phyloP scores from a whole-genome alignment of 2,113 vertebrate genomes.

The Phyllostomus discolor region DNA sequence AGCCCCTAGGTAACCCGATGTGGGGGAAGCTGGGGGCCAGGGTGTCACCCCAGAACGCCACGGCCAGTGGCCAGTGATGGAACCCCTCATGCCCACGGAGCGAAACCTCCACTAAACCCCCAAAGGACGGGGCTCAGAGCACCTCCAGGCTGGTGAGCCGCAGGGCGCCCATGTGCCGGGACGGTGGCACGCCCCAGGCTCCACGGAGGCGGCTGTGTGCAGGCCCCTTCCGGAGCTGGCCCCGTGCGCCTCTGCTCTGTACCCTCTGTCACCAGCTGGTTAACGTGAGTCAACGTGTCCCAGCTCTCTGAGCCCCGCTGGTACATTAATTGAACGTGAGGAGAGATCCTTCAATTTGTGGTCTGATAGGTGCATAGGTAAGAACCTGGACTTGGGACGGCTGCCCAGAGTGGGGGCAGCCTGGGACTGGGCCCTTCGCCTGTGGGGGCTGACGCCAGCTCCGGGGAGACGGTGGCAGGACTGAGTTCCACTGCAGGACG shows the following conservation, averaged over 20 bases:
- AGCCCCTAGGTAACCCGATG: not conserved
- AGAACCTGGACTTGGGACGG: not conserved
- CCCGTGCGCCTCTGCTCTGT: not conserved
- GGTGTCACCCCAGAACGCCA: not conserved
- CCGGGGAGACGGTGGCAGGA: not conserved
- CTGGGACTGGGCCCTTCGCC: not conserved
- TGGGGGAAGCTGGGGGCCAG: not conserved
- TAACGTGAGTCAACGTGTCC: not conserved
- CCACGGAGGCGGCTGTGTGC: not conserved
- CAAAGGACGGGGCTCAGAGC: not conserved
- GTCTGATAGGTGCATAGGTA: no score
- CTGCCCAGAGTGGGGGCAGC: no score
- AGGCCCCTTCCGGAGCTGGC: not conserved
- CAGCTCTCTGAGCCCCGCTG: not conserved
- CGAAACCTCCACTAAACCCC: not conserved
- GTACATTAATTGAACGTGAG: not conserved
- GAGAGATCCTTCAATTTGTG: not conserved
- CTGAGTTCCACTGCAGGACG: not conserved
- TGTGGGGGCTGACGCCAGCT: not conserved
- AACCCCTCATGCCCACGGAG: not conserved
- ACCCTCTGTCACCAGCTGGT: not conserved
- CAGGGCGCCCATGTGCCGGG: not conserved
- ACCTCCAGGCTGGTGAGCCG: not conserved
- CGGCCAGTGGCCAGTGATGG: not conserved
- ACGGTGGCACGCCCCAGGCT: accelerated